phyloP scores from a whole-genome alignment of 2,113 vertebrate species.

The Colius striatus region DNA sequence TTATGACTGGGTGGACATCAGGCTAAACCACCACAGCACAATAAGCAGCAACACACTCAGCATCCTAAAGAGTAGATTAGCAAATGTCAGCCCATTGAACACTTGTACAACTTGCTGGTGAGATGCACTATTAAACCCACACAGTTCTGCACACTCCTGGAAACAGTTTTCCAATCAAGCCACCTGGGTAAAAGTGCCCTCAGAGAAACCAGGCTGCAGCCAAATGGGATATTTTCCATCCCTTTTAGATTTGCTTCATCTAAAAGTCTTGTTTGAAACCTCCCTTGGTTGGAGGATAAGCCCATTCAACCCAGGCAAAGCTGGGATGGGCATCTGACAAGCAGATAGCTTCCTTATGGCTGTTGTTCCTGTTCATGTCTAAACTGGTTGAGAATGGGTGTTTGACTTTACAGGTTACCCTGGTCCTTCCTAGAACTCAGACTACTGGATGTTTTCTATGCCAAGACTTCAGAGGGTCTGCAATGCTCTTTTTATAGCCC shows the following conservation, averaged over 20 bases:
- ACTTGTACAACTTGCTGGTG: not conserved
- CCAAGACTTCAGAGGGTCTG: slow-evolving; percentile 34
- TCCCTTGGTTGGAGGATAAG: not conserved
- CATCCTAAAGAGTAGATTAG: not conserved
- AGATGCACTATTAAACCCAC: not conserved
- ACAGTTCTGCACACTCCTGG: not conserved
- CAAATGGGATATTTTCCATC: not conserved
- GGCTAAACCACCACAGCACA: no score
- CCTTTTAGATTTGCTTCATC: not conserved
- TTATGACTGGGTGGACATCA: no score
- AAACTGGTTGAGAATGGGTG: not conserved
- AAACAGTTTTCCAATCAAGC: not conserved
- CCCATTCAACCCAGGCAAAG: not conserved
- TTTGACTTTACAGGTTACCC: not conserved
- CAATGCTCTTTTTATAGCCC: slow-evolving; percentile 20
- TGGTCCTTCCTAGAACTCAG: not conserved
- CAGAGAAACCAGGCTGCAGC: not conserved
- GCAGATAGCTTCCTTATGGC: not conserved
- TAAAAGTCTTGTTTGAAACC: not conserved
- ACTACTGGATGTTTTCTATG: not conserved
- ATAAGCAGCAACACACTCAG: not conserved
- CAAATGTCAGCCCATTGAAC: not conserved
- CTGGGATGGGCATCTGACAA: not conserved
- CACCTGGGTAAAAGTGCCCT: not conserved
- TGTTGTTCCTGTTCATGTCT: not conserved